Evolutionary conservation across 92 coral and sea anemone genomes (phyloP), one percentile per base, ranked within the genome.

Genomic region (Isaurus tuberculatus): DNA sequence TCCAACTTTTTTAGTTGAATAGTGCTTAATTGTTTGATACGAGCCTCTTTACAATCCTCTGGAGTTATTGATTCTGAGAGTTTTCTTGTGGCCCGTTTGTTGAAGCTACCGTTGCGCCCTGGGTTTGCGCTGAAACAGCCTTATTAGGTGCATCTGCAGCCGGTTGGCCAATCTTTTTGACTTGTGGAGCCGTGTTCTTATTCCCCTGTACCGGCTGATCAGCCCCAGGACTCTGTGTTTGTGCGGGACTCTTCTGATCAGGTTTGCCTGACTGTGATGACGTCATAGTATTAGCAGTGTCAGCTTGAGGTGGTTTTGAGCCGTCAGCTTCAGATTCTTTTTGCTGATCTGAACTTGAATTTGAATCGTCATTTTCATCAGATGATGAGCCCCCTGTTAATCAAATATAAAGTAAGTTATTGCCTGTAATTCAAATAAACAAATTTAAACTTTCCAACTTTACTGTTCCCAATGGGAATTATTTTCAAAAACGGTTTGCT

Each of bases 301-400:
- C 68, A 5, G 31, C 49, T 2, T 55, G 67, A n/a, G 43, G 3
- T 1, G 25, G 3, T 75, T 55, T 20, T 34, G 40, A 63, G 32
- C 33, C 57, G 67, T 26, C 22, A 9, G 69, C n/a, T 31, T 66
- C 4, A 17, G 15, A 57, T 25, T 33, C 81, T 4, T 10, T 13
- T 20, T 32, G 58, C 19, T 77, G 31, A 64, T 58, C 49, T 20
- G 70, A 19, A 26, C 34, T 77, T 57, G 82, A 77, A 48, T 70
- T 77, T 77, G 82, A 58, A 6, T 77, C 70, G 10, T 57, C 34
- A 33, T 77, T 77, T 40, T 36, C 36, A n/a, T 8, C 16, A 6
- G 80, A 19, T 65, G 57, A 57, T 61, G 67, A 15, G 36, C 53
- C 20, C 31, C 70, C 82, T 77, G 49, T 17, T n/a, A 31, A 8